These are phyloP conservation scores for Xanthorhoe spadicearia DNA, from an alignment of 2,888 invertebrate genomes.

Conservation along the genomic window DNA sequence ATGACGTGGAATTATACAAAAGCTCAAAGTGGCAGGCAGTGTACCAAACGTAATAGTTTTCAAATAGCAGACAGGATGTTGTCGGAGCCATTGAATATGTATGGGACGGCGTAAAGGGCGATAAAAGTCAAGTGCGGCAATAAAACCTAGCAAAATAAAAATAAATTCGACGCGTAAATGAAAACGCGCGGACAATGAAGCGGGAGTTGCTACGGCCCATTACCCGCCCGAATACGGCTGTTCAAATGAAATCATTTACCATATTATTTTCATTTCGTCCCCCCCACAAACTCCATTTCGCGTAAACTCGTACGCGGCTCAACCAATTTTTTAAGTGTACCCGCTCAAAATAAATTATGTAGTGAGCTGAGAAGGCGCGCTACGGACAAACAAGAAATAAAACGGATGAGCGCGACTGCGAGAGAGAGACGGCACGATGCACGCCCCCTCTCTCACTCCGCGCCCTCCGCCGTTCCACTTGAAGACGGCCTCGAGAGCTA, in stretches of 20 bases:
- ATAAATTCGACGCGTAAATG: conserved; percentile 75
- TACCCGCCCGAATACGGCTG: conserved; percentile 71
- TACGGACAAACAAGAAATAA: conserved; percentile 80
- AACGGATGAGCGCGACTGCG: conserved; percentile 69
- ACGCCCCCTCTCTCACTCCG: conserved; percentile 58
- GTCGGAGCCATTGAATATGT: conserved; percentile 70
- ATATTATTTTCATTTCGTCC: conserved; percentile 77
- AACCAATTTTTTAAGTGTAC: conserved; percentile 83
- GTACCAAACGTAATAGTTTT: conserved; percentile 54
- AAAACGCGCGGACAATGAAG: conserved; percentile 70
- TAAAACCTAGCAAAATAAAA: conserved; percentile 61
- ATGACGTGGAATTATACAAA: conserved; percentile 46
- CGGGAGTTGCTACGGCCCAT: conserved; percentile 71
- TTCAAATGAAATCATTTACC: conserved; percentile 83
- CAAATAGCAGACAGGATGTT: conserved; percentile 59
- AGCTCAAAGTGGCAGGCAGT: conserved; percentile 50
- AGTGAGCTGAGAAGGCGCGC: conserved; percentile 69
- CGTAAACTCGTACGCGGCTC: conserved; percentile 71
- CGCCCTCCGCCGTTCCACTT: conserved; percentile 67
- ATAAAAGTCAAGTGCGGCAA: conserved; percentile 67
- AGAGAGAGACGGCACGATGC: conserved; percentile 61
- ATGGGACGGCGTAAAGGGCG: conserved; percentile 63
- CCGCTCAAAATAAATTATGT: conserved; percentile 83
- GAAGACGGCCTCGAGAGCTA: conserved; percentile 82
- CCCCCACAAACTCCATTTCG: conserved; percentile 74